A percentile compares a stretch with the other conserved stretches of the same genome.
Evolutionary conservation across 2,797 vertebrate genomes (phyloP).

Genomic region (Pteronotus mesoamericanus): DNA sequence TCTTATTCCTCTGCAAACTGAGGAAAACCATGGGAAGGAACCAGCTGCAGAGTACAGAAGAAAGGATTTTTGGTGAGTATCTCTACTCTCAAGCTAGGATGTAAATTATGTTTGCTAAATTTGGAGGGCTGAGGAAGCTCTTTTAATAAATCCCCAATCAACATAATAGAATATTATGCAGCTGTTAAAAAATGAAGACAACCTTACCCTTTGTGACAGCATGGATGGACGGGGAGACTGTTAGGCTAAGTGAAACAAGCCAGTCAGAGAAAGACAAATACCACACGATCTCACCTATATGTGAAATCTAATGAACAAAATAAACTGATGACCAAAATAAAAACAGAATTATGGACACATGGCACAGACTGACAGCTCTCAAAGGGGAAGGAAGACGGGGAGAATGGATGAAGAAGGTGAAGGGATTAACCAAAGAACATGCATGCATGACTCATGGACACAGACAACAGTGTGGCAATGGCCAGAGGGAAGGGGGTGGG

Average conservation of each 20-base stretch:
- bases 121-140: not conserved
- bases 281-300: not conserved
- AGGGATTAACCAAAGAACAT: not conserved
- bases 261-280: not conserved
- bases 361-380: not conserved
- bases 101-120: not conserved
- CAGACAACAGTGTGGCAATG: not conserved
- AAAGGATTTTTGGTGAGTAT: not conserved
- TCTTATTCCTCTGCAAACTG: not conserved
- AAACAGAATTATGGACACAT: not conserved
- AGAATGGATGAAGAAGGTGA: not conserved
- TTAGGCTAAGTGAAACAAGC: not conserved
- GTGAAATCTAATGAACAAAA: not conserved
- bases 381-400: not conserved
- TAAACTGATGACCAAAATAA: not conserved
- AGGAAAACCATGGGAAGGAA: not conserved
- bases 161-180: not conserved
- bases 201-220: not conserved
- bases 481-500: not conserved
- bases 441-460: not conserved
- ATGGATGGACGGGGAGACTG: not conserved
- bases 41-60: not conserved
- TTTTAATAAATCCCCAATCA: not conserved
- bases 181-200: not conserved
- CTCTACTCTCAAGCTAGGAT: not conserved